A percentile compares a stretch with the other conserved stretches of the same genome.
These are phyloP conservation scores for Malacoctenus gilli DNA, from an alignment of 2,797 vertebrate genomes.

Conservation along the genomic window DNA sequence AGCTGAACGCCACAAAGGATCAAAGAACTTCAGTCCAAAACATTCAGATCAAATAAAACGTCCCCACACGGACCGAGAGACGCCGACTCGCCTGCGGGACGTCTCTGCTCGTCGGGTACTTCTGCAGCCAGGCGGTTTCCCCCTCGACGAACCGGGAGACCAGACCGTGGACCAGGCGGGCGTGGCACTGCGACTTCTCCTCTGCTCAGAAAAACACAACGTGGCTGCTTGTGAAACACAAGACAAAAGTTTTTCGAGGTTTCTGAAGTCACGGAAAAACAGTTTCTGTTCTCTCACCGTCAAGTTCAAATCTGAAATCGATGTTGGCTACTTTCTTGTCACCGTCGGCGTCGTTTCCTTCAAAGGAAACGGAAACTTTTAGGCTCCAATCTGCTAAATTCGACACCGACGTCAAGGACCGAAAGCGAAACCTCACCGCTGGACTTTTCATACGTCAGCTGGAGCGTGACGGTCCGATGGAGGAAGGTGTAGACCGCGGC, in stretches of 20 bases:
- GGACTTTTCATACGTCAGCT: conserved; percentile 61
- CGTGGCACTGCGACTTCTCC: conserved; percentile 62
- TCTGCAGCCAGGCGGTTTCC: conserved; percentile 65
- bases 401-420: too few relatives aligned
- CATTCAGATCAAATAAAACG: neutral
- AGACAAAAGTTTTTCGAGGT: neutral
- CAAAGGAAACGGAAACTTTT: too few relatives aligned
- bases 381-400: too few relatives aligned
- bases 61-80: too few relatives aligned
- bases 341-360: conserved; percentile 43
- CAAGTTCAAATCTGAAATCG: conserved; percentile 65
- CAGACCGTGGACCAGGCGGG: conserved; percentile 76
- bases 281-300: conserved; percentile 70
- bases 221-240: neutral
- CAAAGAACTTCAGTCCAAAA: neutral
- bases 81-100: conserved; percentile 65
- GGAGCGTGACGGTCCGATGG: conserved; percentile 70
- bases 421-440: conserved; percentile 63
- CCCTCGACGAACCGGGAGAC: conserved; percentile 58
- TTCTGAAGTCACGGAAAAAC: too few relatives aligned
- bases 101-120: conserved; percentile 70
- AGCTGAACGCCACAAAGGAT: conserved; percentile 60
- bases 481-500: conserved; percentile 73
- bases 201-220: conserved; percentile 43
- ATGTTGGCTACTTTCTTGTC: conserved; percentile 64